These are phyloP conservation scores for Pissodes strobi DNA, from an alignment of 1,140 invertebrate species.

Conservation along the genomic window DNA sequence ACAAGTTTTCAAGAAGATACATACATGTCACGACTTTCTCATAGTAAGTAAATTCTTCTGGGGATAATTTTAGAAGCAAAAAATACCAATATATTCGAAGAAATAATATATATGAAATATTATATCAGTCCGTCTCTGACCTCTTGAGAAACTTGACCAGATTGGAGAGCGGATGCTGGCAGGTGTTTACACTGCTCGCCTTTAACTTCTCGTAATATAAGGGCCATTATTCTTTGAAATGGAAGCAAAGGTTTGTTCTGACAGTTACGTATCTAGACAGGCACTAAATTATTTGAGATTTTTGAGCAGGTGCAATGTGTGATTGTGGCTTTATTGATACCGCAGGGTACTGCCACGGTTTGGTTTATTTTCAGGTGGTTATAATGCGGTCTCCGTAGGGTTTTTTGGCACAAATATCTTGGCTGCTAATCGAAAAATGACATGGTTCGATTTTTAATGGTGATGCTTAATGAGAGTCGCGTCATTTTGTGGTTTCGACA, in stretches of 20 bases:
- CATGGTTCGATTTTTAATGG: no score
- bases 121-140: background rate
- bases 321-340: slow-evolving; percentile 15
- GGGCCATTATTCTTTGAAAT: background rate
- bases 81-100: no score
- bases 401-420: background rate
- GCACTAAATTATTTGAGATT: slow-evolving; percentile 19
- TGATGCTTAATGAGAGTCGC: no score
- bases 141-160: background rate
- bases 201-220: background rate
- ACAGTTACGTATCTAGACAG: slow-evolving; percentile 12
- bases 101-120: no score
- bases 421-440: no score
- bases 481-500: no score
- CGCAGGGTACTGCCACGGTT: slow-evolving; percentile 7
- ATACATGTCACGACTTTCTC: no score
- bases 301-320: slow-evolving; percentile 23
- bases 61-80: no score
- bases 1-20: no score
- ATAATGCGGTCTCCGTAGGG: background rate
- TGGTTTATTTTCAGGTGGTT: slow-evolving; percentile 9
- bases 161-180: slow-evolving; percentile 18
- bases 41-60: no score
- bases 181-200: slow-evolving; percentile 3
- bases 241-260: background rate